These are phyloP conservation scores for Cyclophora punctaria DNA, from an alignment of 2,888 invertebrate genomes.

Conservation along the genomic window DNA sequence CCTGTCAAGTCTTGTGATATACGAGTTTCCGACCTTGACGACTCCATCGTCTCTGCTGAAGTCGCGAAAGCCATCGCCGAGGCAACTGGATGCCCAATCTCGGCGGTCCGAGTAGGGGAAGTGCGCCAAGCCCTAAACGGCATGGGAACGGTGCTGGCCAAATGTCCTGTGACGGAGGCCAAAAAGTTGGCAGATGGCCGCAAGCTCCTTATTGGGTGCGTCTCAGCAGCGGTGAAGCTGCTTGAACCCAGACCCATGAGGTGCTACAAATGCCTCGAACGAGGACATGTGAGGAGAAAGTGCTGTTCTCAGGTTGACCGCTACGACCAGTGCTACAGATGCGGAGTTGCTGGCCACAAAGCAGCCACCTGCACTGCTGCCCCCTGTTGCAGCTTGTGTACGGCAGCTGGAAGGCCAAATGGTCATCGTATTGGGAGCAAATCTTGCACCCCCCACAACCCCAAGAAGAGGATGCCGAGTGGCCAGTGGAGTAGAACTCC, in stretches of 20 bases:
- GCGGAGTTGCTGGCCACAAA: neutral
- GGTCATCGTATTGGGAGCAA: too few relatives aligned
- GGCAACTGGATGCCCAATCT: neutral
- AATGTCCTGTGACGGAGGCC: neutral
- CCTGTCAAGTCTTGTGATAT: neutral
- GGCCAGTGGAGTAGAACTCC: too few relatives aligned
- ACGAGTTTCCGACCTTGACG: neutral
- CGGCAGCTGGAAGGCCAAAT: too few relatives aligned
- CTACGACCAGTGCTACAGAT: neutral
- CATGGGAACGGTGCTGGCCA: neutral
- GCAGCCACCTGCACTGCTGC: too few relatives aligned
- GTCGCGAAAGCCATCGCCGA: neutral
- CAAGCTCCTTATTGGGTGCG: neutral
- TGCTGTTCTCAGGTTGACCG: neutral
- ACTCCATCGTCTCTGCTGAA: neutral
- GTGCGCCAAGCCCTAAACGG: neutral
- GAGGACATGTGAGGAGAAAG: neutral
- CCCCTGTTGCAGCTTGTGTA: too few relatives aligned
- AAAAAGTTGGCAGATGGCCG: neutral
- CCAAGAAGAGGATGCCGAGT: too few relatives aligned
- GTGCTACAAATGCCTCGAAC: neutral
- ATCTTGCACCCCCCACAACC: too few relatives aligned
- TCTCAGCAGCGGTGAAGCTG: neutral
- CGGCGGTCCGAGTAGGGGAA: neutral
- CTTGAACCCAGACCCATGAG: neutral